Evolutionary conservation across 2,888 invertebrate species (phyloP), one percentile per base, ranked within the genome.

Genomic region (Polyommatus iphigenia): DNA sequence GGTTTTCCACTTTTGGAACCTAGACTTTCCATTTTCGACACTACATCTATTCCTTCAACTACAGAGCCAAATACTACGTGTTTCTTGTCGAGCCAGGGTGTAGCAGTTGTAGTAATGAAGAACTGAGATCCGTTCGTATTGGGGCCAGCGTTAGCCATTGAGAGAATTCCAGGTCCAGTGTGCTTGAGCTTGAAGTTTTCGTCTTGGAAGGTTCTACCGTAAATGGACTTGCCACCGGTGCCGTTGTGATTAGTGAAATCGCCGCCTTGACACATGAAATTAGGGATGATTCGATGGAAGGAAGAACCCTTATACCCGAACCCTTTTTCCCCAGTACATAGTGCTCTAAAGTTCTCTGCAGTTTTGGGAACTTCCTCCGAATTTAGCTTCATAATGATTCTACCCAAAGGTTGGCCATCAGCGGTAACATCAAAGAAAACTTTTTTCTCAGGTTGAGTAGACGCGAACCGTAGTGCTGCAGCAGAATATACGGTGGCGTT

Each of bases 61-160:
- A 99, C 98, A 83, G 96, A 93, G 77, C 99, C 99, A 90, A 99
- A 99, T 1, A 99, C 99, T 80, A 99, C 99, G 89, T 99, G 99
- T 91, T 98, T 98, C 87, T 96, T 96, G 87, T 99, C 98, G 86
- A 99, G 94, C 99, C 99, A 99, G 76, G 96, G 95, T 73, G 99
- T 99, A 88, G 98, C 97, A 62, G 96, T 97, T 81, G 98, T 98
- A 81, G 98, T 98, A 84, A 99, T 96, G 91, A 99, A 99, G 95
- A 99, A 99, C 91, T 99, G 99, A 80, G 98, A 98, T 78, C 99
- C 99, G 90, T 99, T 99, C 81, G 99, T 99, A 89, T 98, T 97
- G 46, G 98, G 97, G 32, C 99, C 99, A 85, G 98, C 97, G 91
- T 99, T 99, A 78, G 99, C 99, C 99, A 99, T 99, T 8, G 99